phyloP scores from a whole-genome alignment of 2,113 vertebrate genomes.

The Uria lomvia region DNA sequence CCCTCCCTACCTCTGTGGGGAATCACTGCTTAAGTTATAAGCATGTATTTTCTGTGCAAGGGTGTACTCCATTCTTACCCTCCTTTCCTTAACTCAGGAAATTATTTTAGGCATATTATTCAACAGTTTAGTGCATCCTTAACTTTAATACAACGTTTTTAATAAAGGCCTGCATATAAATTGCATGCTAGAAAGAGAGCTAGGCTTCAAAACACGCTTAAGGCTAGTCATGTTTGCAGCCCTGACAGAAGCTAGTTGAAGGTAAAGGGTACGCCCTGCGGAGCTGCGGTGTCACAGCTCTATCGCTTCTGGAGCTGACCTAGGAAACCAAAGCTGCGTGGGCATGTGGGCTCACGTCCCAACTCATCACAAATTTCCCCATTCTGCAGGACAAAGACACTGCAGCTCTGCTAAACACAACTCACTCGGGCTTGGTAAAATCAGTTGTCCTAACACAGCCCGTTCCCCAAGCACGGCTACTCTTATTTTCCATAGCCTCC shows the following conservation, averaged over 20 bases:
- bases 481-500: background rate
- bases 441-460: background rate
- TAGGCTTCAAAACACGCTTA: fast-evolving
- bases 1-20: background rate
- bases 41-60: background rate
- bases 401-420: background rate
- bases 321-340: background rate
- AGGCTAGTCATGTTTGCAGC: background rate
- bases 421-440: background rate
- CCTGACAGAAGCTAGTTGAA: background rate
- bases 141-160: background rate
- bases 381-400: background rate
- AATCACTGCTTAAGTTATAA: background rate
- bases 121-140: background rate
- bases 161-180: background rate
- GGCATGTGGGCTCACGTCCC: background rate
- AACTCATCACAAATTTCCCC: fast-evolving
- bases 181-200: background rate
- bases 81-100: background rate
- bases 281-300: background rate
- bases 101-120: background rate
- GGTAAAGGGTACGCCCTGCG: background rate
- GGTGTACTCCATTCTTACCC: background rate
- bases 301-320: background rate
- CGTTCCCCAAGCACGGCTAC: fast-evolving